These are phyloP conservation scores for Callyntrura guangdongensis DNA, from an alignment of 2,888 invertebrate species.

Conservation along the genomic window DNA sequence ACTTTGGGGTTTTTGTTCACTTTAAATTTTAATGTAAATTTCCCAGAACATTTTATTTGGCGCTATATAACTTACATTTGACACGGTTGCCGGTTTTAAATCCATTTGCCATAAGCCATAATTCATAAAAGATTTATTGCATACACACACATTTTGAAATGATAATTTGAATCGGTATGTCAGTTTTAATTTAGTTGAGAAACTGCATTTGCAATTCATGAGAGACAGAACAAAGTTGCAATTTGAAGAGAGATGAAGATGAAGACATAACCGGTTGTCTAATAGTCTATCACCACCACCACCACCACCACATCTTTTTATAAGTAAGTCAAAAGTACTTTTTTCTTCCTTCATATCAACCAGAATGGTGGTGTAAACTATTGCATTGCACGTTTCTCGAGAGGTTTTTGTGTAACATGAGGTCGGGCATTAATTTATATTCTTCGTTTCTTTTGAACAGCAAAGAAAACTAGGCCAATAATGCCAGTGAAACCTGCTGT, in stretches of 20 bases:
- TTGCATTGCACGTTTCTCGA: not conserved
- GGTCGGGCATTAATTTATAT: conserved; percentile 35
- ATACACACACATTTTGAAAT: conserved; percentile 44
- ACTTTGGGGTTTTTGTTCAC: not conserved
- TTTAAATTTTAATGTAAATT: not conserved
- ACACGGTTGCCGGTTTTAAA: not conserved
- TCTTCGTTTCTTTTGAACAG: conserved; percentile 11
- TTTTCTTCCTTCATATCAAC: not conserved
- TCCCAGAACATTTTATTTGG: conserved; percentile 11
- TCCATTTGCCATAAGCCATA: conserved; percentile 60
- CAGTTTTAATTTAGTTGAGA: conserved; percentile 66
- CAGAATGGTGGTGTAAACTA: not conserved
- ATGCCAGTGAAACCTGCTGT: conserved; percentile 34
- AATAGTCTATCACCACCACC: conserved; percentile 56
- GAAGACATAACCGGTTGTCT: conserved; percentile 75
- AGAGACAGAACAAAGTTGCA: conserved; percentile 41
- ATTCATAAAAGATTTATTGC: conserved; percentile 63
- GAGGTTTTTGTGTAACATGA: not conserved
- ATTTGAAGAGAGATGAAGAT: conserved; percentile 64
- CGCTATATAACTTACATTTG: not conserved
- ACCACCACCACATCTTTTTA: no score
- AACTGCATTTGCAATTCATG: conserved; percentile 70
- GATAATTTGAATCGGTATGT: conserved; percentile 59
- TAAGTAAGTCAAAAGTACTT: conserved; percentile 45
- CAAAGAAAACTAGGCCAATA: conserved; percentile 60